Percentiles rank a stretch among this genome's conserved stretches.
phyloP scores from a whole-genome alignment of 1,140 invertebrate species.

The Trichogramma pretiosum region DNA sequence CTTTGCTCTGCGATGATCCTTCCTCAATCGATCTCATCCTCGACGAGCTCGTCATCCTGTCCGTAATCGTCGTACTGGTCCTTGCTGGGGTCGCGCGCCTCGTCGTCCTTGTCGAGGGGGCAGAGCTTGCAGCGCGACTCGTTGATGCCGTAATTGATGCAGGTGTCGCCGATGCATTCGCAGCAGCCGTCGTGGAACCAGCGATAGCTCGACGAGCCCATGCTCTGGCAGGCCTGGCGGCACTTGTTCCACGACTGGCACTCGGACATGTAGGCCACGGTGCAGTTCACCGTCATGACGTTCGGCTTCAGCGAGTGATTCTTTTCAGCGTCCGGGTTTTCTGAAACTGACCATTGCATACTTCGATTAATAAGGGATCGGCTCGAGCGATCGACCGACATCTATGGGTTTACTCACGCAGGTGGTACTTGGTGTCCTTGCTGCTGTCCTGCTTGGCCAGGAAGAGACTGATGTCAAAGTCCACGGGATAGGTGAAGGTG shows the following conservation, averaged over 20 bases:
- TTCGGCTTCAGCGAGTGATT: conserved; percentile 52
- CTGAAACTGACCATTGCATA: conserved; percentile 44
- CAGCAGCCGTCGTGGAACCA: conserved; percentile 96
- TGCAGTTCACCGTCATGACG: conserved; percentile 73
- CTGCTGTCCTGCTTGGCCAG: conserved; percentile 48
- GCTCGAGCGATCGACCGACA: neutral
- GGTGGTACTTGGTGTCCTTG: conserved; percentile 61
- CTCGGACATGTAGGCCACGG: conserved; percentile 83
- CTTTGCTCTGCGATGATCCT: neutral
- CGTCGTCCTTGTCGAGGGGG: conserved; percentile 28
- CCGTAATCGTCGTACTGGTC: conserved; percentile 41
- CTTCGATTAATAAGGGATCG: neutral
- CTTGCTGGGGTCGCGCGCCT: conserved; percentile 25
- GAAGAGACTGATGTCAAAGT: conserved; percentile 51
- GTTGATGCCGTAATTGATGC: conserved; percentile 86
- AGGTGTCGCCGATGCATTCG: conserved; percentile 83
- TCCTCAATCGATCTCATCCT: conserved; percentile 27
- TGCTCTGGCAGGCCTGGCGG: conserved; percentile 65
- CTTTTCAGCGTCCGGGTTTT: conserved; percentile 52
- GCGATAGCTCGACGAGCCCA: conserved; percentile 65
- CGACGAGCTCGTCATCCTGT: conserved; percentile 31
- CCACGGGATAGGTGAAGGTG: conserved; percentile 69
- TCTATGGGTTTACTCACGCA: conserved; percentile 49
- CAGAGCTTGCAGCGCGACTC: conserved; percentile 57
- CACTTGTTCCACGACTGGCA: conserved; percentile 87